Evolutionary conservation across 2,797 vertebrate genomes (phyloP), one percentile per base, ranked within the genome.

Genomic region (Coilia nasus): DNA sequence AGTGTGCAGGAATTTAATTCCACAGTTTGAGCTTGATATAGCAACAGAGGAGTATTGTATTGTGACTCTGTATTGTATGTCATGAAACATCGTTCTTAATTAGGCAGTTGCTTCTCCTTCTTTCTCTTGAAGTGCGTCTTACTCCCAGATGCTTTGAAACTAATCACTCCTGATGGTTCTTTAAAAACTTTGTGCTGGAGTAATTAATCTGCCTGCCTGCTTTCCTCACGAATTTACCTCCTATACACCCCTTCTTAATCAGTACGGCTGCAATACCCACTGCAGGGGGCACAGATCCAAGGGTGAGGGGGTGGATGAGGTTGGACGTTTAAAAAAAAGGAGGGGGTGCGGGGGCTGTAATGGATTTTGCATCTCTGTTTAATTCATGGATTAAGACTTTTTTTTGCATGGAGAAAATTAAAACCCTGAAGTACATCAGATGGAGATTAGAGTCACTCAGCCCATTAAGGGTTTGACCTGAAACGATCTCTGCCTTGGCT

Each of bases 371-470:
- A 84, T 89, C 89, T 84, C 87, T 93, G 93, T 93, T 93, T 94
- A 92, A 94, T 94, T 93, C 88, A 94, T 92, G 91, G 89, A 93
- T 93, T 89, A 93, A 92, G 90, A 92, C 91, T 90, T 94, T 89
- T 94, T 71, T 78, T 94, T 92, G 81, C 90, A 91, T 83, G 81
- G 88, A 91, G 89, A 87, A 91, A 90, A 92, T 86, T 85, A 85
- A 78, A 88, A 54, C 83, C 83, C 46, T 80, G 80, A 89, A 88
- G 87, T 86, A 86, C 88, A 87, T 90, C 90, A 90, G 85, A 90
- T 91, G 85, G 88, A 81, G 82, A 89, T 89, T 91, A 89, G 75
- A 87, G 89, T 88, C 82, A 84, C 90, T 87, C 67, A 67, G 89
- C 75, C 86, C 56, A 82, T 92, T 90, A 89, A 89, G 86, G 84